Evolutionary conservation across 2,113 vertebrate genomes (phyloP).

Genomic region (Neolamprologus sp.): DNA sequence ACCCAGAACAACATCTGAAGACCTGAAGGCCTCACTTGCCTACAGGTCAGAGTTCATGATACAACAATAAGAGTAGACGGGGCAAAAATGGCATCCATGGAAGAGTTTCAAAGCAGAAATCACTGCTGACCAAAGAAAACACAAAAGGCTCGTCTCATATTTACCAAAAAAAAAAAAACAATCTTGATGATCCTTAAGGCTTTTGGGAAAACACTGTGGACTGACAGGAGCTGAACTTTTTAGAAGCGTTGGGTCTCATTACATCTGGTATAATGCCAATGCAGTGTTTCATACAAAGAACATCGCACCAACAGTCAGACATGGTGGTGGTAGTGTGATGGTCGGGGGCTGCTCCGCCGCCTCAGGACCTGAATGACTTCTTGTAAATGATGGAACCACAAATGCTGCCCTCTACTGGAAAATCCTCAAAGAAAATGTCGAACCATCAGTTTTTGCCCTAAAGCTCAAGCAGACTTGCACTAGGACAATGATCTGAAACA

Average conservation of each 20-base stretch:
- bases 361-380: not conserved
- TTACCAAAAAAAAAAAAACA: fast-evolving
- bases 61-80: not conserved
- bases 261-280: not conserved
- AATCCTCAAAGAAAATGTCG: not conserved
- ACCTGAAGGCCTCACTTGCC: not conserved
- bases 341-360: fast-evolving
- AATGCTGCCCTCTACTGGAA: not conserved
- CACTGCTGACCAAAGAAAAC: not conserved
- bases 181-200: not conserved
- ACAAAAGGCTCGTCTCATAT: not conserved
- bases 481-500: not conserved
- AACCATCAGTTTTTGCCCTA: not conserved
- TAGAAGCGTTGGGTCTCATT: not conserved
- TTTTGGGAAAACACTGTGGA: not conserved
- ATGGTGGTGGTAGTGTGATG: not conserved
- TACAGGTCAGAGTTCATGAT: not conserved
- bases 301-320: not conserved
- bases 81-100: fast-evolving
- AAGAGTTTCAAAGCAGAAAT: not conserved
- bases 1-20: not conserved
- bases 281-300: not conserved
- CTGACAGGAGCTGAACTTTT: not conserved
- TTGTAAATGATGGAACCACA: not conserved
- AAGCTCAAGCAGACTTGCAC: not conserved